These are phyloP conservation scores for Platypus cylindrus DNA, from an alignment of 2,888 invertebrate genomes.

Conservation along the genomic window DNA sequence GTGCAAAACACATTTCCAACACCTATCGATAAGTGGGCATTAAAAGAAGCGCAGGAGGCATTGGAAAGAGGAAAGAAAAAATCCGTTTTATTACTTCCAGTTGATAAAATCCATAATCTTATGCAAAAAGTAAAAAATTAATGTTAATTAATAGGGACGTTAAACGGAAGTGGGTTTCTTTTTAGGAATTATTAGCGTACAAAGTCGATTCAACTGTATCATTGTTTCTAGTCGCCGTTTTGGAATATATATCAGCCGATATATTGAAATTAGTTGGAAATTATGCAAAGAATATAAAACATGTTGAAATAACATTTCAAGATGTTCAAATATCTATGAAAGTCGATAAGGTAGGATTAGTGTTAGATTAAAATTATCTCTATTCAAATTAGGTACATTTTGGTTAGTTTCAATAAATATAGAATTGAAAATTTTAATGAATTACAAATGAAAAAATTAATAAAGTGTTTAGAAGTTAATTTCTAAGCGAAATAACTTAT, in stretches of 20 bases:
- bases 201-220: conserved; percentile 82
- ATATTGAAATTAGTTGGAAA: conserved; percentile 92
- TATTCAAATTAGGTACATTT: too few relatives aligned
- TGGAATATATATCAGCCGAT: conserved; percentile 92
- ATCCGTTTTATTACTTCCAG: conserved; percentile 59
- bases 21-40: conserved; percentile 88
- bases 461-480: not conserved
- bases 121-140: conserved; percentile 53
- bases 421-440: not conserved
- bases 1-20: conserved; percentile 89
- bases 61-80: conserved; percentile 69
- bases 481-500: not conserved
- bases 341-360: conserved; percentile 73
- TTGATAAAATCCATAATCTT: conserved; percentile 80
- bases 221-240: conserved; percentile 79
- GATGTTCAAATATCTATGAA: conserved; percentile 97
- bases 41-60: conserved; percentile 77
- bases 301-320: conserved; percentile 79
- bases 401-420: not conserved
- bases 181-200: conserved; percentile 71
- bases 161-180: conserved; percentile 18
- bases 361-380: not conserved
- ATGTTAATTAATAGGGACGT: not conserved
- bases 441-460: not conserved
- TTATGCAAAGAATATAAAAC: conserved; percentile 93